These are phyloP conservation scores for Fundulus diaphanus DNA, from an alignment of 2,797 vertebrate species.

Conservation along the genomic window DNA sequence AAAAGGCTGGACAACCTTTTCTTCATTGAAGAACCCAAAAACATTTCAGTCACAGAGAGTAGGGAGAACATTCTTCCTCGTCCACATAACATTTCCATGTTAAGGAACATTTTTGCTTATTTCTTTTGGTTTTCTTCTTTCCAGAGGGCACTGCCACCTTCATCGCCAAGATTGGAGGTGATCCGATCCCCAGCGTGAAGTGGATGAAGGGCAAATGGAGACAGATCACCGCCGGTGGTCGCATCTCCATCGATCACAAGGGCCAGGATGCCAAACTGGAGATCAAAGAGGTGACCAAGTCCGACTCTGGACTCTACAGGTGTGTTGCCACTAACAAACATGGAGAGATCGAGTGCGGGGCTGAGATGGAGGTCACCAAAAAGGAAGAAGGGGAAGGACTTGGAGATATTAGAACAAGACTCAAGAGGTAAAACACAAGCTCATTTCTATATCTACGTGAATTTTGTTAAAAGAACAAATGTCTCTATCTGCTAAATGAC, in stretches of 20 bases:
- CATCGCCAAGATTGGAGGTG: slow-evolving; percentile 95
- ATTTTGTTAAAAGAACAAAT: background rate
- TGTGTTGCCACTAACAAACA: slow-evolving; percentile 93
- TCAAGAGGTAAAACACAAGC: slow-evolving; percentile 89
- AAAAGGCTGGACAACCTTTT: slow-evolving; percentile 85
- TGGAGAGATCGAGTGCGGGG: slow-evolving; percentile 92
- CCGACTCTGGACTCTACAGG: slow-evolving; percentile 92
- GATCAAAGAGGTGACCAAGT: slow-evolving; percentile 92
- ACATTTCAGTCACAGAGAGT: slow-evolving; percentile 89
- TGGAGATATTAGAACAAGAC: slow-evolving; percentile 88
- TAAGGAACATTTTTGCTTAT: background rate
- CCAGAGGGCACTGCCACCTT: slow-evolving; percentile 89
- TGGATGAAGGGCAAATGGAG: slow-evolving; percentile 99
- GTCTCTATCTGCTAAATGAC: background rate
- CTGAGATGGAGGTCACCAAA: slow-evolving; percentile 90
- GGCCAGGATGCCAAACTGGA: slow-evolving; percentile 92
- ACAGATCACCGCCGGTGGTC: slow-evolving; percentile 93
- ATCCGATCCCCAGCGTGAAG: slow-evolving; percentile 96
- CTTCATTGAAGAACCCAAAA: slow-evolving; percentile 92
- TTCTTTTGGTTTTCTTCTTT: background rate
- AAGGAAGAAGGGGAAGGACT: slow-evolving; percentile 81
- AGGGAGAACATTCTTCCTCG: slow-evolving; percentile 67
- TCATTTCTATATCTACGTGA: background rate
- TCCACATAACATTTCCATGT: background rate
- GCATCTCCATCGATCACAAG: slow-evolving; percentile 89